A percentile compares a stretch with the other conserved stretches of the same genome.
Conservation (phyloP, 2,113 vertebrate genomes). For the Halcyon senegalensis region DNA sequence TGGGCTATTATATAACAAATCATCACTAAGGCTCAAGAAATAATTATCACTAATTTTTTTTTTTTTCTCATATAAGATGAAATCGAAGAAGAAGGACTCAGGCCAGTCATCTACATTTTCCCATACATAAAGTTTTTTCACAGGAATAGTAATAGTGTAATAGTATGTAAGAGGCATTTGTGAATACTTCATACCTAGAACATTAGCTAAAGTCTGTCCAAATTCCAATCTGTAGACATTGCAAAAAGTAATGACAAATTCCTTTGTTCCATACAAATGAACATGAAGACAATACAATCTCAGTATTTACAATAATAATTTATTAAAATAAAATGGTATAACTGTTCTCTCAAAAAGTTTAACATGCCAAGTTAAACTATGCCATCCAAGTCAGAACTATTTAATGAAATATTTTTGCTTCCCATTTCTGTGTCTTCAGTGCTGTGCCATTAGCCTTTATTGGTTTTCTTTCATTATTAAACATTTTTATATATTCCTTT, state of each 20-base stretch:
- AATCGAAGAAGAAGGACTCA: neutral
- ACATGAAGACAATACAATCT: neutral
- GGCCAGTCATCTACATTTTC: neutral
- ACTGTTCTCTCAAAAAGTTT: neutral
- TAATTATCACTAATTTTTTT: neutral
- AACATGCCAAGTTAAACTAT: neutral
- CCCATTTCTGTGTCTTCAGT: neutral
- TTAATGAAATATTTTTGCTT: neutral
- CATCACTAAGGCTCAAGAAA: neutral
- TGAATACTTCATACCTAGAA: neutral
- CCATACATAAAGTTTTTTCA: neutral
- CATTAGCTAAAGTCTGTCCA: neutral
- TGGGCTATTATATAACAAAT: neutral
- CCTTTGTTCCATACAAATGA: neutral
- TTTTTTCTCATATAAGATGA: neutral
- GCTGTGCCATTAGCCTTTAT: neutral
- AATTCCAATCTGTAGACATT: neutral
- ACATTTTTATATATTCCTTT: neutral
- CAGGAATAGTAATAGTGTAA: neutral
- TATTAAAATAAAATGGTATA: neutral
- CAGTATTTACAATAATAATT: neutral
- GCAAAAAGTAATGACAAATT: neutral
- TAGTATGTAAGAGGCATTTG: neutral
- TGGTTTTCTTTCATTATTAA: neutral
- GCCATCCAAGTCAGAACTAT: neutral